Conservation (phyloP, 1,140 invertebrate species). For the Saccostrea echinata region DNA sequence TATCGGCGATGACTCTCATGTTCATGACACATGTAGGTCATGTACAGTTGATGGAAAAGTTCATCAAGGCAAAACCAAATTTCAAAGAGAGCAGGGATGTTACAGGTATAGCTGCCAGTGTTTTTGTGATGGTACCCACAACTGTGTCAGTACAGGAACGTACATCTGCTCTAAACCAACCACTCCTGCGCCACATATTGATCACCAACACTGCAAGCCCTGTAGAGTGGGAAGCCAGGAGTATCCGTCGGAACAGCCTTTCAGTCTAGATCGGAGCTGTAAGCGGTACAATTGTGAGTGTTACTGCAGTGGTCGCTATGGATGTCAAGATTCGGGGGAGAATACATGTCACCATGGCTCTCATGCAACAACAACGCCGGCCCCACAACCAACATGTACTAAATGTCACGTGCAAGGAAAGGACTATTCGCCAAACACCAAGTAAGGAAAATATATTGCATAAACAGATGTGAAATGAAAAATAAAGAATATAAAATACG, state of each 20-base stretch:
- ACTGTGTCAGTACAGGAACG: conserved; percentile 43
- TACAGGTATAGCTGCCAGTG: conserved; percentile 46
- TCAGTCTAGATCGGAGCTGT: conserved; percentile 50
- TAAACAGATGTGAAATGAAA: background rate
- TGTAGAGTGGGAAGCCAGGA: conserved; percentile 44
- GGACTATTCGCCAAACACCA: conserved; percentile 22
- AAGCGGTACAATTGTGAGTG: conserved; percentile 57
- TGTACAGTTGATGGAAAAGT: conserved; percentile 47
- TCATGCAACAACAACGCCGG: background rate
- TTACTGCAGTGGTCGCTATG: conserved; percentile 53
- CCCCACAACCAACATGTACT: background rate
- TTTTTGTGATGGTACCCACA: conserved; percentile 49
- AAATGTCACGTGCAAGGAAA: background rate
- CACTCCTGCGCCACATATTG: background rate
- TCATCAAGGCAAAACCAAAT: conserved; percentile 46
- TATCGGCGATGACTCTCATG: conserved; percentile 35
- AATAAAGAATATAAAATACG: background rate
- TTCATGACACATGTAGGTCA: conserved; percentile 12
- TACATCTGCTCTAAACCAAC: background rate
- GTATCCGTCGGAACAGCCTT: conserved; percentile 9
- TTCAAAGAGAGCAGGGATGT: conserved; percentile 36
- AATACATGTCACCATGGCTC: background rate
- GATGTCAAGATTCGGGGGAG: conserved; percentile 41
- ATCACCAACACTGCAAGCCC: conserved; percentile 33
- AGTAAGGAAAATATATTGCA: background rate